Conservation (phyloP, 2,888 invertebrate genomes). For the Heliothis peltigera region DNA sequence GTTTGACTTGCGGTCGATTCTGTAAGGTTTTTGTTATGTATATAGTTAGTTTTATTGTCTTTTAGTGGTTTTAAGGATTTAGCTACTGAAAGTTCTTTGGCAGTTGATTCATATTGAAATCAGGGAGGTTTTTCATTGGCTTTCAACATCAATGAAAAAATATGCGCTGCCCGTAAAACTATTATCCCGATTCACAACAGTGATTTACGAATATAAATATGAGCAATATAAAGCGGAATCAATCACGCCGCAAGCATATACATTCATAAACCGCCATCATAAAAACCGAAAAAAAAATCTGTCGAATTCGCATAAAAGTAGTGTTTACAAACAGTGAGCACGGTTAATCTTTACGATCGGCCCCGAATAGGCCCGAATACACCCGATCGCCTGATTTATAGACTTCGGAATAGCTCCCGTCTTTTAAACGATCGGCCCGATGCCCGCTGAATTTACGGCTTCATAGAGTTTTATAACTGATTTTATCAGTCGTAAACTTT, state of each 20-base stretch:
- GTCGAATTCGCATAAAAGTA: conserved; percentile 80
- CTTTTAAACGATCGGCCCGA: conserved; percentile 78
- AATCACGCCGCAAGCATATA: conserved; percentile 63
- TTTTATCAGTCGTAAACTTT: conserved; percentile 88
- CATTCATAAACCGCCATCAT: conserved; percentile 73
- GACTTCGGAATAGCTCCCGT: conserved; percentile 84
- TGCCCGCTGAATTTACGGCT: conserved; percentile 82
- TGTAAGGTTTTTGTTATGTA: conserved; percentile 28
- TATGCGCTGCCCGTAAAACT: conserved; percentile 20
- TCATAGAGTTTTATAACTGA: conserved; percentile 88
- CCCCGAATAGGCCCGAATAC: conserved; percentile 77
- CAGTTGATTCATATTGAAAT: neutral
- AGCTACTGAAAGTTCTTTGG: neutral
- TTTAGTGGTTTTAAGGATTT: neutral
- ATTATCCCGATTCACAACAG: conserved; percentile 22
- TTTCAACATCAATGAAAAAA: neutral
- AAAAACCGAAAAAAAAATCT: conserved; percentile 74
- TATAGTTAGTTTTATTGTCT: conserved; percentile 7
- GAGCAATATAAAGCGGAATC: conserved; percentile 57
- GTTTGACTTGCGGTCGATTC: conserved; percentile 32
- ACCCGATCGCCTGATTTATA: conserved; percentile 84
- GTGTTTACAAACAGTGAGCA: conserved; percentile 85
- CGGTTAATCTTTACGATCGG: conserved; percentile 84
- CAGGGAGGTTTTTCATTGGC: neutral
- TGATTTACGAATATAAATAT: conserved; percentile 55